Evolutionary conservation across 2,113 vertebrate species (phyloP).

Genomic region (Sceloporus tristichus): DNA sequence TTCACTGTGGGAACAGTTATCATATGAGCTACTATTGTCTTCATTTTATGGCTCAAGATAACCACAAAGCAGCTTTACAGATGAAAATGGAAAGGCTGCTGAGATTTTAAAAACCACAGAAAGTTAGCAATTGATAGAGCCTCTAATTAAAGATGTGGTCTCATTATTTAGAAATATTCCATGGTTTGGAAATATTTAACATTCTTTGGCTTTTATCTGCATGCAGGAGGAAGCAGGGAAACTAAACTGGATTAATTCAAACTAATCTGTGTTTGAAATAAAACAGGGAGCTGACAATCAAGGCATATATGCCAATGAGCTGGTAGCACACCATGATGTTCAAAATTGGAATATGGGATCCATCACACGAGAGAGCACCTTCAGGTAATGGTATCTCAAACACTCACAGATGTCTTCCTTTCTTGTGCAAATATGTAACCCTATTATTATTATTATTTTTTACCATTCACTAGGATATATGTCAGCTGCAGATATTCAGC

Average conservation of each 20-base stretch:
- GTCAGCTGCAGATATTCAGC: conserved; percentile 61
- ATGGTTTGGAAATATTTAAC: neutral
- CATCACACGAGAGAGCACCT: conserved; percentile 48
- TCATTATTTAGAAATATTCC: neutral
- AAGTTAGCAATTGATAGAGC: neutral
- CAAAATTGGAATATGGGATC: conserved; percentile 30
- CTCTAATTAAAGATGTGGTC: neutral
- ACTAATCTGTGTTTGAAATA: neutral
- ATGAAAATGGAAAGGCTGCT: neutral
- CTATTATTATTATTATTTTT: neutral
- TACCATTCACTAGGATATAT: conserved; percentile 34
- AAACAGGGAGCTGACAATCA: conserved; percentile 47
- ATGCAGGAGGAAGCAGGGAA: neutral
- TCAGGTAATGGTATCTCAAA: conserved; percentile 51
- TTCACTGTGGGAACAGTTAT: neutral
- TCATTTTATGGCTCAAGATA: neutral
- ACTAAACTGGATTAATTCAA: neutral
- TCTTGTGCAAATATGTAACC: neutral
- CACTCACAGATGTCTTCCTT: neutral
- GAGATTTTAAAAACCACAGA: neutral
- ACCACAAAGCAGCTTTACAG: neutral
- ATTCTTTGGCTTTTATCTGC: neutral
- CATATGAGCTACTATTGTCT: neutral
- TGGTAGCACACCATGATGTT: conserved; percentile 32
- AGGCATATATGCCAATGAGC: conserved; percentile 59